Conservation (phyloP, 2,888 invertebrate species). For the Torymus texanus region DNA sequence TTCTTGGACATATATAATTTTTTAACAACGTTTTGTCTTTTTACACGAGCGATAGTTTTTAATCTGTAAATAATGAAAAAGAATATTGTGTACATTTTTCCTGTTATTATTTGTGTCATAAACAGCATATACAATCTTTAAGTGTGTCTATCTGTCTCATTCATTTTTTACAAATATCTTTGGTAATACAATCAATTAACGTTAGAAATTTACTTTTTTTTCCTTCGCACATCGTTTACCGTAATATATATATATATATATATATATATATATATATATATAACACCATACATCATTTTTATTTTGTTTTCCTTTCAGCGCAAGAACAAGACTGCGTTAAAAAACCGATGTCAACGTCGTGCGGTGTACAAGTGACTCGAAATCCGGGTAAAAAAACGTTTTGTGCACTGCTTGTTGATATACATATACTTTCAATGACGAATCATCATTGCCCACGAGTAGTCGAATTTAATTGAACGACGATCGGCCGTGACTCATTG, state of each 20-base stretch:
- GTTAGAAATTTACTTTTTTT: constrained; percentile 14
- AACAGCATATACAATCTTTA: constrained; percentile 43
- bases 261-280: no score
- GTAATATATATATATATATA: no score
- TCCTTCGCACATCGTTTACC: constrained; percentile 1
- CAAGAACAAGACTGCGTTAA: constrained; percentile 3
- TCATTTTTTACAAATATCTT: constrained; percentile 38
- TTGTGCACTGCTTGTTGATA: background rate
- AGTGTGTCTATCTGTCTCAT: constrained; percentile 3
- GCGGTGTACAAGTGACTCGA: background rate
- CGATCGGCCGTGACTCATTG: background rate
- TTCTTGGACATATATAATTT: constrained; percentile 34
- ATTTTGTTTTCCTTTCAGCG: constrained; percentile 7
- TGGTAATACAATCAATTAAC: constrained; percentile 19
- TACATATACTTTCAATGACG: constrained; percentile 39
- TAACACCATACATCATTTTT: constrained; percentile 5
- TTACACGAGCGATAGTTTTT: constrained; percentile 14
- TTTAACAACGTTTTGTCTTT: constrained; percentile 25
- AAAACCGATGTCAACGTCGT: background rate
- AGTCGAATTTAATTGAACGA: constrained; percentile 17
- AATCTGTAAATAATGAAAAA: constrained; percentile 46
- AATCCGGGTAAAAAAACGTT: constrained; percentile 30
- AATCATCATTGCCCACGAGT: constrained; percentile 1
- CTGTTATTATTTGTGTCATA: constrained; percentile 49
- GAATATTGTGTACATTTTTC: constrained; percentile 41